Evolutionary conservation across 2,888 invertebrate genomes (phyloP).

Genomic region (Zele albiditarsus): DNA sequence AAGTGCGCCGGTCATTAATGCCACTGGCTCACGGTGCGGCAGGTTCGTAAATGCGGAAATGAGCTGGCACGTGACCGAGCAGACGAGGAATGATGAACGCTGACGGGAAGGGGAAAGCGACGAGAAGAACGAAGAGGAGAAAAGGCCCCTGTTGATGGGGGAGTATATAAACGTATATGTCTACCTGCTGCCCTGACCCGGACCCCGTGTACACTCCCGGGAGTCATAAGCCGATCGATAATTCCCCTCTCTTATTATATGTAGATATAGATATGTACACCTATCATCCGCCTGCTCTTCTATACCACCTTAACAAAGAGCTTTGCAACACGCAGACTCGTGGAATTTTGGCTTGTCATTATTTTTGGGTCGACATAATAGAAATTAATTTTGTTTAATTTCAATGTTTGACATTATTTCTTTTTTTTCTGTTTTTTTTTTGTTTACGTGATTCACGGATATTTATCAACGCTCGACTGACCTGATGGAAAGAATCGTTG

Average conservation of each 20-base stretch:
- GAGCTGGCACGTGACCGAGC: slow-evolving; percentile 29
- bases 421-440: neutral
- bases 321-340: slow-evolving; percentile 24
- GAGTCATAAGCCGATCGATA: slow-evolving; percentile 25
- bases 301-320: neutral
- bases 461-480: slow-evolving; percentile 16
- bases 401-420: too few species aligned
- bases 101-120: neutral
- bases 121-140: neutral
- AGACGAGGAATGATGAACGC: slow-evolving; percentile 10
- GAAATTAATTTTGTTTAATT: slow-evolving; percentile 17
- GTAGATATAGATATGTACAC: neutral
- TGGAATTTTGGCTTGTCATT: slow-evolving; percentile 31
- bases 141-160: neutral
- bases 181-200: slow-evolving; percentile 22
- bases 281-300: neutral
- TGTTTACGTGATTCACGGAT: neutral
- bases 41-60: slow-evolving; percentile 32
- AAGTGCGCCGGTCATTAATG: slow-evolving; percentile 29
- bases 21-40: slow-evolving; percentile 16
- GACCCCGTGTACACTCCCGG: slow-evolving; percentile 15
- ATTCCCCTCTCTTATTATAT: slow-evolving; percentile 11
- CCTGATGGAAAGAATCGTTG: slow-evolving; percentile 10
- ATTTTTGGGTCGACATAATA: slow-evolving; percentile 9
- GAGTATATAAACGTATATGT: slow-evolving; percentile 10